phyloP scores from a whole-genome alignment of 1,140 invertebrate species.

The Mizuhopecten yessoensis region DNA sequence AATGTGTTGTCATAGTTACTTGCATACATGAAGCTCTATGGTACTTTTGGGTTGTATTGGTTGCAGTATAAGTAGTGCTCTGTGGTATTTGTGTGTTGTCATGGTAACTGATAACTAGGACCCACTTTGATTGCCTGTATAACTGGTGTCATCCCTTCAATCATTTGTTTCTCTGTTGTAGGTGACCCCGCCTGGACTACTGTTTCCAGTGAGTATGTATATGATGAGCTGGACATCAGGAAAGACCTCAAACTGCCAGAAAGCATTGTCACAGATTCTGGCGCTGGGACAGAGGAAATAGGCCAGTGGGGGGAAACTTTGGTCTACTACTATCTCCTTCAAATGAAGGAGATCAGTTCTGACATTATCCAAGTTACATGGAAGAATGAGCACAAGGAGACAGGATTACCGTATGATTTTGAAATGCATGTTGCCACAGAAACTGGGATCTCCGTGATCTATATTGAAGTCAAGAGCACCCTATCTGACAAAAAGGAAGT shows the following conservation, averaged over 20 bases:
- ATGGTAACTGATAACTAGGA: background rate
- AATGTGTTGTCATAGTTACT: too few species aligned
- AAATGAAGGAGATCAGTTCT: conserved; percentile 64
- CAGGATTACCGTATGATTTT: conserved; percentile 77
- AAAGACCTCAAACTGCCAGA: conserved; percentile 61
- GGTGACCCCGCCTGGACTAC: conserved; percentile 73
- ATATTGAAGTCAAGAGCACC: conserved; percentile 77
- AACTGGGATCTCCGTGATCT: conserved; percentile 47
- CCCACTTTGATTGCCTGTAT: too few species aligned
- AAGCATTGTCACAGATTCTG: conserved; percentile 27
- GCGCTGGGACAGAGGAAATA: conserved; percentile 58
- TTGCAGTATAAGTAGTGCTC: too few species aligned
- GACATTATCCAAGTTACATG: conserved; percentile 70
- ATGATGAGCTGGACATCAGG: conserved; percentile 70
- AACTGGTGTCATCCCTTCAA: too few species aligned
- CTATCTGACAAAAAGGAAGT: conserved; percentile 72
- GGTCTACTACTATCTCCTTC: conserved; percentile 74
- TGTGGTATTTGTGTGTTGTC: too few species aligned
- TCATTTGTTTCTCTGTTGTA: conserved; percentile 61
- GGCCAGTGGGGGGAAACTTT: conserved; percentile 78
- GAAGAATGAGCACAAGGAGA: conserved; percentile 71
- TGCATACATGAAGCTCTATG: too few species aligned
- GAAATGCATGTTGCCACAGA: conserved; percentile 63
- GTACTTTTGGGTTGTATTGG: too few species aligned
- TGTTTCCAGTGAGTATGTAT: conserved; percentile 68